Evolutionary conservation across 2,888 invertebrate species (phyloP), one percentile per base, ranked within the genome.

Genomic region (Epinotia bilunana): DNA sequence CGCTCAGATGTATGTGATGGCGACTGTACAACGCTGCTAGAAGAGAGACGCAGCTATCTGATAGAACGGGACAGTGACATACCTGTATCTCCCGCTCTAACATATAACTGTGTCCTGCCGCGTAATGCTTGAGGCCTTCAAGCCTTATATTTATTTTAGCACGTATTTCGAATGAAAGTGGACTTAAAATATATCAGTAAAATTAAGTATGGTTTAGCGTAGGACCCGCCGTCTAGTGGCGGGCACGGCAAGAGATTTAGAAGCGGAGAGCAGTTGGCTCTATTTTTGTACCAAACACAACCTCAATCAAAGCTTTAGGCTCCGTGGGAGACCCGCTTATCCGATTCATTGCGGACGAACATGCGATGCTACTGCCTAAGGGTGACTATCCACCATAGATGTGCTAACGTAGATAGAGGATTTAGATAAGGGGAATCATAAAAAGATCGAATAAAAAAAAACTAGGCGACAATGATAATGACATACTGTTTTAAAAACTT

Each of bases 241-340:
- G 69, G 43, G 18, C 49, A 58, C 61, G 67, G 68, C 79, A 81
- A 86, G 83, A 85, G 80, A 87, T 86, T 86, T 84, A 82, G 83
- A 87, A 87, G 86, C 80, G 82, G 80, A 83, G 82, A 82, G 64
- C 83, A 83, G 81, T 83, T 84, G 85, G 85, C 87, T 90, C 88
- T 91, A 91, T 91, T 91, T 91, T 91, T 91, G 85, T 91, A 91
- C 86, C 83, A 86, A 86, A 80, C 82, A 83, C 83, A 80, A 87
- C 86, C 87, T 86, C 86, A n/a, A 18, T 86, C 86, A n/a, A 18
- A 28, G 65, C 33, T 53, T 49, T 16, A 49, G n/a, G 53, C 11
- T 23, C 53, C 28, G 20, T 67, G 55, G 43, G 46, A 28, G 58
- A 11, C 23, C 43, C 58, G 58, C 46, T 69, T 46, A 46, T 46